Percentiles rank a stretch among this genome's conserved stretches.
Evolutionary conservation across 2,797 vertebrate genomes (phyloP).

Genomic region (Scolopax rusticola): DNA sequence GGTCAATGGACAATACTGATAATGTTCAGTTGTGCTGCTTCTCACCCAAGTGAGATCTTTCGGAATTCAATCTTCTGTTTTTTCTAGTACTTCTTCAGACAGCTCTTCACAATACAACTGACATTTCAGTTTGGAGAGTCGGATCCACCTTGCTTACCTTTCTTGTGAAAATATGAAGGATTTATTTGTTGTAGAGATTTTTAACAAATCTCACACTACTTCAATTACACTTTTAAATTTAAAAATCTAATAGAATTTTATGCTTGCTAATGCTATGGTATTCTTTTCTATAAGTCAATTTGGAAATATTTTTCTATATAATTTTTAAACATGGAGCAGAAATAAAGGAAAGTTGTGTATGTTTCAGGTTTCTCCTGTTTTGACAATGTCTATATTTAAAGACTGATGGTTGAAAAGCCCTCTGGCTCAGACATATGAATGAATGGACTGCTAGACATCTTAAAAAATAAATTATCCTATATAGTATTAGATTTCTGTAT

Average conservation of each 20-base stretch:
- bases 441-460: not conserved
- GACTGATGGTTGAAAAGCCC: not conserved
- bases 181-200: not conserved
- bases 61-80: not conserved
- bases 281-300: not conserved
- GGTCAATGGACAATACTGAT: not conserved
- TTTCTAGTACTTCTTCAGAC: not conserved
- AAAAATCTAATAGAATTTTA: not conserved
- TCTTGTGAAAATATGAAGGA: not conserved
- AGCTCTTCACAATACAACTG: not conserved
- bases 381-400: not conserved
- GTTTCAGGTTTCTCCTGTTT: not conserved
- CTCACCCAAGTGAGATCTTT: not conserved
- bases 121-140: not conserved
- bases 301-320: not conserved
- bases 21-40: not conserved
- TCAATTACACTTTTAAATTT: not conserved
- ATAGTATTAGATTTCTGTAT: not conserved
- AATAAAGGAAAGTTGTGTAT: not conserved
- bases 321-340: not conserved
- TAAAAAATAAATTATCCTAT: not conserved
- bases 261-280: not conserved
- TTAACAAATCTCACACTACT: not conserved
- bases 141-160: not conserved
- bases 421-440: not conserved